Evolutionary conservation across 2,797 vertebrate species (phyloP).

Genomic region (Enteromius argenteus): DNA sequence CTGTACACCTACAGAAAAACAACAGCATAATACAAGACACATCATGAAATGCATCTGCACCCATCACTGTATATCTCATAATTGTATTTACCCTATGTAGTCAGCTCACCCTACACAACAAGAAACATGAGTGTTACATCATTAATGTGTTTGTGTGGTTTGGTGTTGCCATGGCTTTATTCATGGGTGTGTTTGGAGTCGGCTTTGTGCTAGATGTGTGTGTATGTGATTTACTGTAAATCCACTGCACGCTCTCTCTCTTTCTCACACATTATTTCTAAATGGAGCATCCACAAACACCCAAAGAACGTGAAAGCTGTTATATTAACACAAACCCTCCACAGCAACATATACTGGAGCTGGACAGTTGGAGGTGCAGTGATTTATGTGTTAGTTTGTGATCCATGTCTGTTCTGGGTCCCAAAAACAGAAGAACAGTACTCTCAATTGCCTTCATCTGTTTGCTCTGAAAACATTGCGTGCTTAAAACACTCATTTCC

Average conservation of each 20-base stretch:
- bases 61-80: slow-evolving; percentile 1
- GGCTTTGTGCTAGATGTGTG: neutral
- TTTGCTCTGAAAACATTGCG: slow-evolving; percentile 1
- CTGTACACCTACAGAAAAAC: slow-evolving; percentile 84
- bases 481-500: neutral
- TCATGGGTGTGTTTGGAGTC: neutral
- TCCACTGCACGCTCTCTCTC: neutral
- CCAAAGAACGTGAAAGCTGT: neutral
- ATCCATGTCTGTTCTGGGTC: slow-evolving; percentile 14
- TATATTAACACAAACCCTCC: neutral
- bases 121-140: slow-evolving; percentile 3
- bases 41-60: neutral
- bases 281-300: slow-evolving; percentile 19
- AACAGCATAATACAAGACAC: slow-evolving; percentile 32
- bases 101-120: neutral
- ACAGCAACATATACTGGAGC: neutral
- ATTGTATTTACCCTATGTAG: neutral
- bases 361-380: slow-evolving; percentile 4
- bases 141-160: slow-evolving; percentile 15
- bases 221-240: slow-evolving; percentile 20
- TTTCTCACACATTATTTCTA: neutral
- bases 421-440: neutral
- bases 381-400: slow-evolving; percentile 23
- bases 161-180: neutral
- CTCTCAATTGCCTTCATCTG: slow-evolving; percentile 10